Evolutionary conservation across 1,140 invertebrate species (phyloP), one percentile per base, ranked within the genome.

Genomic region (Atta colombica): DNA sequence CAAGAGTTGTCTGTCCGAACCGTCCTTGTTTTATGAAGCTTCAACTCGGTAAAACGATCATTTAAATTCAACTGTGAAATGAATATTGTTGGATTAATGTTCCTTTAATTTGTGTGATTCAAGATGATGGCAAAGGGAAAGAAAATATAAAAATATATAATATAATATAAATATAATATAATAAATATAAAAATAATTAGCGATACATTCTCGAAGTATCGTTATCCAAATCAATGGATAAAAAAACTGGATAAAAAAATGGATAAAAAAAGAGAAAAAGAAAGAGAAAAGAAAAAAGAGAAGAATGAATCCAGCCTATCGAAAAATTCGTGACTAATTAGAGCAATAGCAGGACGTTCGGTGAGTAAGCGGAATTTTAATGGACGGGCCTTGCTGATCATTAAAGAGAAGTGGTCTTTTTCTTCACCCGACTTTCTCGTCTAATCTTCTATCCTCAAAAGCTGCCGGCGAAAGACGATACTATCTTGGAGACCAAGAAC

Each of bases 281-380:
- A 8, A 31, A 61, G 3, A 18, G 6, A 21, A 39, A 68, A 31
- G n/a, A 28, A 8, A 7, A 74, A 35, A 61, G 45, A 16, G 53
- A 25, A 78, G 49, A 65, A 89, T 39, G 25, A 60, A 51, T 75
- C 28, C 7, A 55, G 61, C 31, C 49, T 77, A 72, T 82, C 60
- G 53, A 90, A 69, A 72, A 90, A 88, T 86, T 90, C 84, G 89
- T 85, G 85, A 89, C 89, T 91, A 91, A 91, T 91, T 91, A 91
- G 87, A 53, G 89, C 89, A 91, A 89, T 82, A 90, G 77, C 65
- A 49, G 53, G 14, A 74, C 49, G 65, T 66, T 87, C 65, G 77
- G 25, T 49, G 90, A 91, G 89, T 91, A 91, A 91, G 87, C 87
- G 82, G 71, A 71, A 91, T 91, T 91, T 87, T 90, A 90, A 91